These are phyloP conservation scores for Rhinoptilus africanus DNA, from an alignment of 2,113 vertebrate species.

Conservation along the genomic window DNA sequence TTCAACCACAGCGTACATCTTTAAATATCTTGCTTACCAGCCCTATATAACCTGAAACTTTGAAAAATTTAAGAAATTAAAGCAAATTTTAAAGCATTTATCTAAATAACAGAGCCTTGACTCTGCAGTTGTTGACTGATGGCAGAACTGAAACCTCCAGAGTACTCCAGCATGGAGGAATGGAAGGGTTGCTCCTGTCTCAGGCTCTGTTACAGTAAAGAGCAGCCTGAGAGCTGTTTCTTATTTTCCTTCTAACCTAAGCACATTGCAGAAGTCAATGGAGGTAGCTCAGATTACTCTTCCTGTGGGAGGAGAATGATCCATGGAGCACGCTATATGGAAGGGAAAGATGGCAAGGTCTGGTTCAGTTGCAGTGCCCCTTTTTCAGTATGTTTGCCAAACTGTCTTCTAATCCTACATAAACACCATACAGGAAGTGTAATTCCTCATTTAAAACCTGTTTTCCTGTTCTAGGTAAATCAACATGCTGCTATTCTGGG, in stretches of 20 bases:
- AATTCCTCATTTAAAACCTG: neutral
- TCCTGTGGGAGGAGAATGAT: neutral
- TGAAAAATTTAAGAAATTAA: neutral
- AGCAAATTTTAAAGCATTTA: neutral
- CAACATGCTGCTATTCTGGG: neutral
- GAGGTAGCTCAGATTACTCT: neutral
- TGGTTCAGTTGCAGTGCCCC: neutral
- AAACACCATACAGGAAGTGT: neutral
- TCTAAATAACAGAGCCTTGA: neutral
- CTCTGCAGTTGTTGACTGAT: neutral
- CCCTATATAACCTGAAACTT: neutral
- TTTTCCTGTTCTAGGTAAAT: neutral
- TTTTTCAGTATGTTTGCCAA: neutral
- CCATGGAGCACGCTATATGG: neutral
- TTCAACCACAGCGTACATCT: neutral
- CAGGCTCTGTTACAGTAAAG: neutral
- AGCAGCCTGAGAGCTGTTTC: neutral
- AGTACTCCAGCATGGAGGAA: neutral
- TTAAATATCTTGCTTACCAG: neutral
- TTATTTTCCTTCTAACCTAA: neutral
- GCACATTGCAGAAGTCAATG: accelerated
- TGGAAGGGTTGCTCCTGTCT: neutral
- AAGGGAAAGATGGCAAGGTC: neutral
- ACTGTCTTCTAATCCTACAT: neutral
- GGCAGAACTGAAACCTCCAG: neutral